These are phyloP conservation scores for Aramus guarauna DNA, from an alignment of 2,113 vertebrate species.

Conservation along the genomic window DNA sequence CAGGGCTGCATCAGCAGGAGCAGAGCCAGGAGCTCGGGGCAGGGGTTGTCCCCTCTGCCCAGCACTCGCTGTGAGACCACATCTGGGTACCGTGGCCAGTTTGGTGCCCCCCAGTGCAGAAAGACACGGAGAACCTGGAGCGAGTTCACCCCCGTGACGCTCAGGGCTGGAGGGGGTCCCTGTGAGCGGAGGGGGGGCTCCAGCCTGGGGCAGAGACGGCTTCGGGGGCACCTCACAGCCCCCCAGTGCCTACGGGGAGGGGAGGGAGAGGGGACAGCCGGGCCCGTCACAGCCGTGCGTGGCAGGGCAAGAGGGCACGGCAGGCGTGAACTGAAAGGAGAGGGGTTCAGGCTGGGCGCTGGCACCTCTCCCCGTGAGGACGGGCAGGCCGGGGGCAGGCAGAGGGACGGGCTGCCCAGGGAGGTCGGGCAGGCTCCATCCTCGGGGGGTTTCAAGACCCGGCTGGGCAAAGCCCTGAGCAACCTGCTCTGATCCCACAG, in stretches of 20 bases:
- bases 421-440: neutral
- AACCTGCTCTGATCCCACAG: neutral
- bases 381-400: neutral
- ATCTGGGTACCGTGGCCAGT: accelerated
- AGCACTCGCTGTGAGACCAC: neutral
- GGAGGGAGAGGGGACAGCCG: accelerated
- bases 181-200: neutral
- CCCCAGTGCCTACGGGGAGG: too few species aligned
- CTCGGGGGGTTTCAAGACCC: accelerated
- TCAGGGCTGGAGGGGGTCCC: neutral
- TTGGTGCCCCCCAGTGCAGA: neutral
- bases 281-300: accelerated
- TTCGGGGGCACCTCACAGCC: neutral
- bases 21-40: accelerated
- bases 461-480: neutral
- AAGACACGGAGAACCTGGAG: neutral
- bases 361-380: neutral
- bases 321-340: neutral
- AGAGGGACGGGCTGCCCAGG: neutral
- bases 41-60: neutral
- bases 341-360: neutral
- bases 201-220: neutral
- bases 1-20: neutral
- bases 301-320: too few species aligned
- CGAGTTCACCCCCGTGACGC: accelerated